Conservation (phyloP, 2,888 invertebrate genomes). For the Drosophila prostipennis region DNA sequence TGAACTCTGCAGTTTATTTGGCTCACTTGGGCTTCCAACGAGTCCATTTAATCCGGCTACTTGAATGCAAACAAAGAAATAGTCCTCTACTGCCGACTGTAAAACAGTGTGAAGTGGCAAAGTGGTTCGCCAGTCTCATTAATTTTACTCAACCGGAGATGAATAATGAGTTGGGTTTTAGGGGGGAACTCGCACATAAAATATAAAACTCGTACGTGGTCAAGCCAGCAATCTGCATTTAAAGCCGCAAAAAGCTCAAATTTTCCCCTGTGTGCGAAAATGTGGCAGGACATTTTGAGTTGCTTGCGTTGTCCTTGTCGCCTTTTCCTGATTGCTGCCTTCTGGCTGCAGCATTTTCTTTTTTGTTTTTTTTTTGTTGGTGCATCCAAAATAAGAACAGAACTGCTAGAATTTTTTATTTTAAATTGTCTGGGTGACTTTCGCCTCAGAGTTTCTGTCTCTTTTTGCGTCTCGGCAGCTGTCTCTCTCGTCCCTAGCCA, state of each 20-base stretch:
- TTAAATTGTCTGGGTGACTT: slow-evolving; percentile 20
- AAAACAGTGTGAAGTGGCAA: slow-evolving; percentile 15
- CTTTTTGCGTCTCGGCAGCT: slow-evolving; percentile 3
- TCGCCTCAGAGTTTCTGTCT: background rate
- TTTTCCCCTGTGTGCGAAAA: slow-evolving; percentile 9
- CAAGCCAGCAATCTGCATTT: slow-evolving; percentile 35
- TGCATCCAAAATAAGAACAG: slow-evolving; percentile 25
- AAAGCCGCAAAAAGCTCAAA: slow-evolving; percentile 25
- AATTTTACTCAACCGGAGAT: slow-evolving; percentile 43
- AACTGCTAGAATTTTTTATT: slow-evolving; percentile 29
- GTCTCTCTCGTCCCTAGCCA: slow-evolving; percentile 18
- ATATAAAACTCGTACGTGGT: slow-evolving; percentile 21
- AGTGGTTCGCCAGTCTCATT: slow-evolving; percentile 34
- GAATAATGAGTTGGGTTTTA: slow-evolving; percentile 36
- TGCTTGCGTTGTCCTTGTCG: slow-evolving; percentile 21
- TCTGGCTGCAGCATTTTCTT: slow-evolving; percentile 17
- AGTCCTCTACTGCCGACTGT: slow-evolving; percentile 4
- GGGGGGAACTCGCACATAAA: slow-evolving; percentile 22
- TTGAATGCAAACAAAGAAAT: slow-evolving; percentile 13
- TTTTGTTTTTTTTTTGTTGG: background rate
- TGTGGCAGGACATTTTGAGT: slow-evolving; percentile 34
- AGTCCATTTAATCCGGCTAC: slow-evolving; percentile 9
- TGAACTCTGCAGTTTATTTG: background rate
- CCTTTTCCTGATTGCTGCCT: slow-evolving; percentile 38
- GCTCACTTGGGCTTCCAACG: background rate